phyloP scores from a whole-genome alignment of 53 echinoderm and acorn worm genomes.

The Henricia sp. region DNA sequence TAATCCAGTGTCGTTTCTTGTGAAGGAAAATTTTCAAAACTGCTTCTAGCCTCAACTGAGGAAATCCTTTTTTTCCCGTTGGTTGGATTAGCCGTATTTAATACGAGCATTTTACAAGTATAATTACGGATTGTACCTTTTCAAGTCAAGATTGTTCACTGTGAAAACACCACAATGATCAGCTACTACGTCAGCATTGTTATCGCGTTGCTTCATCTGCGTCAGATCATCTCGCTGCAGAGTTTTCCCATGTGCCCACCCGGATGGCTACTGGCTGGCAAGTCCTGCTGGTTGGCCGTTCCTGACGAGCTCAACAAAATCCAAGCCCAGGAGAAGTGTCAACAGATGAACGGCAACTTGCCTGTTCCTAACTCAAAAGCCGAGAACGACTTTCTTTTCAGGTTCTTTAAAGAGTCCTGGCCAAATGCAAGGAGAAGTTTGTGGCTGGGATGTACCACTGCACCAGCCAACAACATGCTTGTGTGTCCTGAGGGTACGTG shows the following conservation, averaged over 20 bases:
- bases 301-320: background rate
- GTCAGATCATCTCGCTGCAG: background rate
- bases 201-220: too few relatives aligned
- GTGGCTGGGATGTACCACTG: constrained; percentile 21
- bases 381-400: constrained; percentile 4
- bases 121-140: too few relatives aligned
- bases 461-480: background rate
- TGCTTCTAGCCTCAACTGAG: too few relatives aligned
- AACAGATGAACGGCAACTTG: constrained; percentile 16
- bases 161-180: too few relatives aligned
- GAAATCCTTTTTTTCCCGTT: too few relatives aligned
- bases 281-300: constrained; percentile 25
- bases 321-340: constrained; percentile 3
- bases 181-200: too few relatives aligned
- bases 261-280: constrained; percentile 6
- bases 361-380: constrained; percentile 37
- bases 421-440: background rate
- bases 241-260: background rate
- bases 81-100: too few relatives aligned
- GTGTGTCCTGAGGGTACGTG: background rate
- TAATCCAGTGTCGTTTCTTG: too few relatives aligned
- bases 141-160: too few relatives aligned
- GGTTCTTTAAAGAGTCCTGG: constrained; percentile 3
- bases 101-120: too few relatives aligned
- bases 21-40: too few relatives aligned